A percentile compares a stretch with the other conserved stretches of the same genome.
Conservation (phyloP, 1,140 invertebrate species). For the Agraylea sexmaculata region DNA sequence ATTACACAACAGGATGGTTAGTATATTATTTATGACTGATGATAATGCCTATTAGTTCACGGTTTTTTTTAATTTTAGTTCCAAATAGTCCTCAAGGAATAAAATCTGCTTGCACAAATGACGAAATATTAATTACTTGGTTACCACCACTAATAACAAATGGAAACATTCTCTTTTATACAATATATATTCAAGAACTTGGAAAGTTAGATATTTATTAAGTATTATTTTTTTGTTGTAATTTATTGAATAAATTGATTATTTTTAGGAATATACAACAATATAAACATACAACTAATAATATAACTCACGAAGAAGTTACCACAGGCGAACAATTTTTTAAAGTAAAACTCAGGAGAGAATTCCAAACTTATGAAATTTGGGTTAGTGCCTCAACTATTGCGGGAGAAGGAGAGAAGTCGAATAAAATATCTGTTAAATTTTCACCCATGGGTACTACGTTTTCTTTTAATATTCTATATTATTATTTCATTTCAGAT, state of each 20-base stretch:
- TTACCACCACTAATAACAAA: slow-evolving; percentile 65
- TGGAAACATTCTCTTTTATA: slow-evolving; percentile 70
- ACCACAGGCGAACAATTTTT: slow-evolving; percentile 32
- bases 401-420: slow-evolving; percentile 58
- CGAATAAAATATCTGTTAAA: slow-evolving; percentile 22
- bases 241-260: not conserved
- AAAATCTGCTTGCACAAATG: slow-evolving; percentile 67
- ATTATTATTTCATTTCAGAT: not conserved
- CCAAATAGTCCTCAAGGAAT: slow-evolving; percentile 70
- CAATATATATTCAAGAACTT: slow-evolving; percentile 63
- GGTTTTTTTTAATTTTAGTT: slow-evolving; percentile 38
- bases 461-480: too few species aligned
- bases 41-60: not conserved
- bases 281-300: slow-evolving; percentile 11
- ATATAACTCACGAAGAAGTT: slow-evolving; percentile 22
- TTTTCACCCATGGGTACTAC: slow-evolving; percentile 15
- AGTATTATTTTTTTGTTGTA: slow-evolving; percentile 3
- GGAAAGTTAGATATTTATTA: slow-evolving; percentile 29
- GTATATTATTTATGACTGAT: slow-evolving; percentile 1
- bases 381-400: slow-evolving; percentile 78
- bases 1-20: slow-evolving; percentile 70
- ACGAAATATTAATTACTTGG: slow-evolving; percentile 75
- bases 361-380: slow-evolving; percentile 62
- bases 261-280: slow-evolving; percentile 9
- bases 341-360: slow-evolving; percentile 29